Evolutionary conservation across 2,888 invertebrate species (phyloP), one percentile per base, ranked within the genome.

Genomic region (Eurytoma californica): DNA sequence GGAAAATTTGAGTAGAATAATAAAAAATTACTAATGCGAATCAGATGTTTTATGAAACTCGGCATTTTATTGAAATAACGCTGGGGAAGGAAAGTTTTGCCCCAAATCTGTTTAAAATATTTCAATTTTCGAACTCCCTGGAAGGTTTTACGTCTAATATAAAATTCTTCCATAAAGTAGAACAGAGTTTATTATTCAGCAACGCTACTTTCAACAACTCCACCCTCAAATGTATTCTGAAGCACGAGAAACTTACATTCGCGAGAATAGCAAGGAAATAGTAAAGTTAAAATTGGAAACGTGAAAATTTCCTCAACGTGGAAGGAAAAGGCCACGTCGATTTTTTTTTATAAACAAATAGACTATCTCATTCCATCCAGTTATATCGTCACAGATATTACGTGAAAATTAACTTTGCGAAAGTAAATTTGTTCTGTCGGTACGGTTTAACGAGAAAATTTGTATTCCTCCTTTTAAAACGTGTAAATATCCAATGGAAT

Each of bases 141-240:
- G 51, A 3, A 30, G 69, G 51, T 69, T 79, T 67, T 75, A 69
- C 67, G 16, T 72, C 75, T 70, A 79, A 79, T 75, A 72, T 61
- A 61, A 57, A 79, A 79, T 67, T 75, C 49, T 49, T 14, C 18
- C 28, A 65, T 69, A 63, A 77, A 73, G 72, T 69, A 13, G 67
- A 77, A 60, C 68, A 28, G 47, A 72, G 72, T 80, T 77, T 77
- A 80, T 77, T 80, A 80, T 80, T 77, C 77, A 66, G 69, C 49
- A 51, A 67, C 51, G 60, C 60, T 63, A 53, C 55, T 16, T 53
- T 39, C 67, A n/a, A 49, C 20, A 24, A 60, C 51, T 72, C 51
- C 24, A 72, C 63, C 61, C 75, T 80, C 58, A 70, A 74, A 80
- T 73, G 67, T 70, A 77, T 77, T 80, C 74, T 28, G 20, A 60